These are phyloP conservation scores for Cephus runcator DNA, from an alignment of 2,888 invertebrate genomes.

Conservation along the genomic window DNA sequence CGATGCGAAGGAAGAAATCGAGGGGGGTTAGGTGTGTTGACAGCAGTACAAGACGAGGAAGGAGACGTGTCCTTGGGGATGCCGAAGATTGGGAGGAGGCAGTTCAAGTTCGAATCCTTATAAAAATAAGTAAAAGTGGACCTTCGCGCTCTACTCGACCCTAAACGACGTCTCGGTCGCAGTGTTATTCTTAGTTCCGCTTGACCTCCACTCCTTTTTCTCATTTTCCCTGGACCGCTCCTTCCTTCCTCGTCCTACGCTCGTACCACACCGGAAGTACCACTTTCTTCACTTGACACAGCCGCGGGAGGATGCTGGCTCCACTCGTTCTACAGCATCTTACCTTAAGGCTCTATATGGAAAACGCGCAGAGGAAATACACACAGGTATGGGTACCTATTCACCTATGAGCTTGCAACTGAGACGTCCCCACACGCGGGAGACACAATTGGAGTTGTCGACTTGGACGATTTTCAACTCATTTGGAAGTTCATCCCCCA, in stretches of 20 bases:
- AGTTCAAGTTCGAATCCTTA: slow-evolving; percentile 19
- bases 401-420: background rate
- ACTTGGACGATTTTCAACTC: background rate
- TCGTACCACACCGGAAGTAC: background rate
- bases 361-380: background rate
- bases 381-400: background rate
- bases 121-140: slow-evolving; percentile 32
- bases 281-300: background rate
- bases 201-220: background rate
- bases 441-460: background rate
- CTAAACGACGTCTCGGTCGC: background rate
- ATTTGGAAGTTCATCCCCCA: background rate
- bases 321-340: background rate
- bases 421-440: background rate
- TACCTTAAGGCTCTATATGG: background rate
- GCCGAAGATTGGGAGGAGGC: background rate
- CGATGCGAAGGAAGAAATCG: slow-evolving; percentile 4
- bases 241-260: background rate
- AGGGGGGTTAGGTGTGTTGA: background rate
- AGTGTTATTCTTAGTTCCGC: background rate
- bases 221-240: background rate
- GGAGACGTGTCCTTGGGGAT: background rate
- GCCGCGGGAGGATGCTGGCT: background rate
- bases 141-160: background rate
- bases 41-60: background rate